These are phyloP conservation scores for Macaca mulatta DNA, from an alignment of 2,113 vertebrate genomes.

Conservation along the genomic window DNA sequence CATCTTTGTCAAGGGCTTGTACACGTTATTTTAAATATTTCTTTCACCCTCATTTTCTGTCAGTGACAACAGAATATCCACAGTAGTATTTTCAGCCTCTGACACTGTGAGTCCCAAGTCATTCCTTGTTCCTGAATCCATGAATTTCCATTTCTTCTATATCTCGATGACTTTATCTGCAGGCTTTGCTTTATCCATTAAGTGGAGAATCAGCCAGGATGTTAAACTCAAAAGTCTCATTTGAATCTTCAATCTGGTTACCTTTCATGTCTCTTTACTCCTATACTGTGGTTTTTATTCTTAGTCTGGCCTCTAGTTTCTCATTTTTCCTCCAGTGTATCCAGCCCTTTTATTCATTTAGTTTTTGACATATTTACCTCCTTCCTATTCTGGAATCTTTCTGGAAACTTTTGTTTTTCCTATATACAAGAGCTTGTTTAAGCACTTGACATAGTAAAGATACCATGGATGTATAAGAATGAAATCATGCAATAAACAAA, in stretches of 20 bases:
- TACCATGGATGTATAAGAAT: not conserved
- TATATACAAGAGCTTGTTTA: not conserved
- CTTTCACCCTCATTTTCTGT: not conserved
- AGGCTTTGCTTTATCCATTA: not conserved
- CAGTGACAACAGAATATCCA: not conserved
- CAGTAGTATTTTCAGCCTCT: not conserved
- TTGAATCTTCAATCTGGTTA: not conserved
- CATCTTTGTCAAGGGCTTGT: not conserved
- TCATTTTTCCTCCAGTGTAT: not conserved
- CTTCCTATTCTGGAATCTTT: not conserved
- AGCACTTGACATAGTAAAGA: not conserved
- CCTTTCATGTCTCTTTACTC: not conserved
- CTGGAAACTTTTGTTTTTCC: not conserved
- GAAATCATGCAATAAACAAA: not conserved
- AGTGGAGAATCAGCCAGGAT: not conserved
- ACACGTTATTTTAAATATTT: not conserved
- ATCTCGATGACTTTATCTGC: not conserved
- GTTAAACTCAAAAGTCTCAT: not conserved
- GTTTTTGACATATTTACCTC: not conserved
- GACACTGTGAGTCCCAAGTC: not conserved
- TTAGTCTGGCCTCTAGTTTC: not conserved
- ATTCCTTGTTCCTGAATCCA: not conserved
- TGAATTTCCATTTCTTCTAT: not conserved
- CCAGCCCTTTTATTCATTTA: not conserved
- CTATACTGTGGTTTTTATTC: not conserved